Base-by-base conservation (phyloP, 2,797 vertebrate species). In the Stomatorhinus walkeri region DNA sequence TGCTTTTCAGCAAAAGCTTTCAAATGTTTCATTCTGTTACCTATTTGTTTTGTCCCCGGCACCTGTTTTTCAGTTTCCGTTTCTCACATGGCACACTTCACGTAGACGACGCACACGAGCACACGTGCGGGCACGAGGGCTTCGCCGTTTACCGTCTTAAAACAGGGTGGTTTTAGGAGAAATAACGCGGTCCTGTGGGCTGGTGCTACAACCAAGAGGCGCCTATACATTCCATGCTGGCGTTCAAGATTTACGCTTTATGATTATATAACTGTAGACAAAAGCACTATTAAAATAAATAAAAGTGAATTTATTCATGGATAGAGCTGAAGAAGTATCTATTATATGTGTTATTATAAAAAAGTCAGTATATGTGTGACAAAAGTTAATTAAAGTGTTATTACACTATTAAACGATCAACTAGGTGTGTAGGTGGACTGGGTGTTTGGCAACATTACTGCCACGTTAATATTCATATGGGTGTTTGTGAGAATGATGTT, bases 1-100 rank as follows among this genome's bases (percentile, higher is more conserved):
- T 91, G 94, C 94, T 94, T 94, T 95, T 94, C 90, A 94, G 93
- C 93, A 94, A 95, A 91, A 94, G 90, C 91, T 90, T 87, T 92
- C 88, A 87, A 91, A 94, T 93, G 93, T 95, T 94, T 94, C 92
- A 93, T 94, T 95, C 95, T 94, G 88, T 88, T 32, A 49, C 91
- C 88, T 90, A 89, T 92, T 91, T 16, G 89, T 92, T 92, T 91
- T 92, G 89, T 91, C 85, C 48, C 22, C 2, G 68, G 88, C 94
- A 94, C 91, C 92, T 94, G 93, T 89, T 94, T 89, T 91, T 92
- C 87, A 92, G 83, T 89, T 90, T 87, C 89, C 79, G 46, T 90
- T 89, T 10, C 48, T 61, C 83, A 72, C 88, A 88, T 89, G 88
- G 84, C 54, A 79, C 32, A 54, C 81, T 46, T 86, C 90, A 88